A percentile compares a stretch with the other conserved stretches of the same genome.
These are phyloP conservation scores for Ennomos erosarius DNA, from an alignment of 2,888 invertebrate species.

Conservation along the genomic window DNA sequence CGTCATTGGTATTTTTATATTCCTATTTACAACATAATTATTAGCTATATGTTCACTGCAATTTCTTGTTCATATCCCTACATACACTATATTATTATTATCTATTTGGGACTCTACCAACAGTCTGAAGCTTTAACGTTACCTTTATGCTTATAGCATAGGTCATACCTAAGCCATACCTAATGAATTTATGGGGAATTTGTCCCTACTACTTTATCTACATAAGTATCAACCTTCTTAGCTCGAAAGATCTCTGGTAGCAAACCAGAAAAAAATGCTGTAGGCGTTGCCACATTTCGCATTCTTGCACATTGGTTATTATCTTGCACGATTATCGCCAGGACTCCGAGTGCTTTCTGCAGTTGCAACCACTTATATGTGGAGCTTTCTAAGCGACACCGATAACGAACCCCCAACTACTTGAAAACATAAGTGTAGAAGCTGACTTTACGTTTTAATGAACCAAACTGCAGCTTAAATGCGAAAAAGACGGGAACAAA, in stretches of 20 bases:
- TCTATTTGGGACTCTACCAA: too few species aligned
- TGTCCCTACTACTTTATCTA: neutral
- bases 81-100: too few species aligned
- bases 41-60: too few species aligned
- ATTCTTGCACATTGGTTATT: constrained; percentile 43
- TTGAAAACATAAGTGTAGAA: constrained; percentile 26
- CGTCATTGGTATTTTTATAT: too few species aligned
- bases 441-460: constrained; percentile 26
- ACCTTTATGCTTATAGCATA: too few species aligned
- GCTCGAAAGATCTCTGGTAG: neutral
- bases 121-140: too few species aligned
- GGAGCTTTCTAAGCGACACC: constrained; percentile 46
- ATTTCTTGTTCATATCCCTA: too few species aligned
- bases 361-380: constrained; percentile 43
- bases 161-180: too few species aligned
- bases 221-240: constrained; percentile 5
- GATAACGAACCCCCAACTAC: constrained; percentile 49
- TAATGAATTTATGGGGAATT: too few species aligned
- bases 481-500: constrained; percentile 28
- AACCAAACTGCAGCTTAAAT: constrained; percentile 21
- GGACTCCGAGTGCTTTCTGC: constrained; percentile 44
- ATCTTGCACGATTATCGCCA: constrained; percentile 53
- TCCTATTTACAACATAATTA: too few species aligned
- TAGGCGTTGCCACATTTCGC: constrained; percentile 44
- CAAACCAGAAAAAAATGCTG: constrained; percentile 22